Evolutionary conservation across 2,797 vertebrate genomes (phyloP).

Genomic region (Rhabdophis nuchalis): DNA sequence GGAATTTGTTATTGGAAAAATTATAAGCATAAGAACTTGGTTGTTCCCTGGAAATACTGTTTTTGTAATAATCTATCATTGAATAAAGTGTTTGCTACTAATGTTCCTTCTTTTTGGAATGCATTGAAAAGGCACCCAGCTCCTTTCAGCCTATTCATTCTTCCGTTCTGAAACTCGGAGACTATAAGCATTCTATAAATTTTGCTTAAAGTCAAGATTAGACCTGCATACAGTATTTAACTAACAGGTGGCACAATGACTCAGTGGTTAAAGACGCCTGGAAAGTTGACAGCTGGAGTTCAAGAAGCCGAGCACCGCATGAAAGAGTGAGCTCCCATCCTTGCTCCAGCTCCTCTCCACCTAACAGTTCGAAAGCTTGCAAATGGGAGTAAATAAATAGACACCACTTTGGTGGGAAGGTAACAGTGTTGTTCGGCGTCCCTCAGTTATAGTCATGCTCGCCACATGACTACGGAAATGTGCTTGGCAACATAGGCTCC

Average conservation of each 20-base stretch:
- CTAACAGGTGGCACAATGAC: background rate
- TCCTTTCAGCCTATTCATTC: background rate
- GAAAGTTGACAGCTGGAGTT: background rate
- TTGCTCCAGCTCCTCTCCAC: background rate
- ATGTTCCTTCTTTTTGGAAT: background rate
- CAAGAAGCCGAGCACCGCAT: background rate
- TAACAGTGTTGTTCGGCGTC: background rate
- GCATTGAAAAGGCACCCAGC: background rate
- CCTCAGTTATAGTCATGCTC: background rate
- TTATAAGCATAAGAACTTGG: conserved; percentile 37
- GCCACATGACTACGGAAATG: background rate
- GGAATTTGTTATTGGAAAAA: conserved; percentile 46
- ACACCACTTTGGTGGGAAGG: background rate
- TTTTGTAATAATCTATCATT: background rate
- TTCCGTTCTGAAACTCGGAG: background rate
- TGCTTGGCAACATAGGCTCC: background rate
- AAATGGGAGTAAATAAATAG: background rate
- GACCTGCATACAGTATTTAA: background rate
- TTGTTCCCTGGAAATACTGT: background rate
- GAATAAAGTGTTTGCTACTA: background rate
- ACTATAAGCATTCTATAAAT: background rate
- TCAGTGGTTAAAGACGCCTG: background rate
- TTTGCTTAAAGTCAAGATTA: background rate
- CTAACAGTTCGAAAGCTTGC: background rate
- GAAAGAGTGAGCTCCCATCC: background rate